Base-by-base conservation (phyloP, 1,140 invertebrate species). In the Anoplophora glabripennis region DNA sequence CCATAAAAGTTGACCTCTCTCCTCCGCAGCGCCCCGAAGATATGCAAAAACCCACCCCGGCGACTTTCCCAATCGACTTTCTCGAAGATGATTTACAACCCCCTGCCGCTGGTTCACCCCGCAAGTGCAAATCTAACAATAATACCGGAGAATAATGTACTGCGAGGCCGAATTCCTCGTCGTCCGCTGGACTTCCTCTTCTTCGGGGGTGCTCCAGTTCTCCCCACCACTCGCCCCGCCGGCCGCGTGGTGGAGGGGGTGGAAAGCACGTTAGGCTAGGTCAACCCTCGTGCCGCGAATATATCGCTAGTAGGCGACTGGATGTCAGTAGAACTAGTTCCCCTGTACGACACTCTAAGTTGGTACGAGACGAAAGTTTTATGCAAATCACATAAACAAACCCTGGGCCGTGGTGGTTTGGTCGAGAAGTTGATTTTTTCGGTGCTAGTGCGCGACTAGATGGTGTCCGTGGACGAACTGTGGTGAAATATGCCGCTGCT, bases 231-330 rank as follows among this genome's bases (percentile, higher is more conserved):
- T 45, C 38, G 57, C 49, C 55, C 60, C 59, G 41, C 59, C 15
- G 44, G 21, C 60, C 59, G 41, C 59, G 12, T 38, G 21, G 8
- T 15, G 14, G 38, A 41, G 59, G 61, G 41, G 63, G 65, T 63
- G 66, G 63, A 67, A 58, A 59, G 42, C 61, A 63, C 61, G 67
- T 69, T 65, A 64, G 59, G 69, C 66, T 71, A 64, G 67, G 70
- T 72, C 65, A 69, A 63, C 68, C 68, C 66, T 63, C 65, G 61
- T 65, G 64, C 28, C 61, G 57, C 59, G 59, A 62, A 66, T 66
- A 63, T 64, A 64, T 72, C 61, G 66, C 64, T 69, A 66, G 68
- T 55, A 48, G 38, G 53, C 67, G 40, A 65, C 35, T 59, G 60
- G 51, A 35, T 57, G 53, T 49, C 60, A 53, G 61, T 59, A 47